phyloP scores from a whole-genome alignment of 2,888 invertebrate species.

The Xiphydria camelus region DNA sequence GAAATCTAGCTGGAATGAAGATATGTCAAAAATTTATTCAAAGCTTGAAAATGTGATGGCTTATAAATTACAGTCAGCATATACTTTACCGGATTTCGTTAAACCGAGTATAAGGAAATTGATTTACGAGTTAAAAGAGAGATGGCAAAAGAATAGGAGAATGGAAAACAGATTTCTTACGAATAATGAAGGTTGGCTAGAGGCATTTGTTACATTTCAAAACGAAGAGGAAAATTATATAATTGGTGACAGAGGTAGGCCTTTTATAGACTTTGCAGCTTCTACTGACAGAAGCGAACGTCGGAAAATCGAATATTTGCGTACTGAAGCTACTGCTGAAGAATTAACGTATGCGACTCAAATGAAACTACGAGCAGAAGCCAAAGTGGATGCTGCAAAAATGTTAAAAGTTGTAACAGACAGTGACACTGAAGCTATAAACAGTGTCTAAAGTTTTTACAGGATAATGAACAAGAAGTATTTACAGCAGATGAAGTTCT shows the following conservation, averaged over 20 bases:
- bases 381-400: conserved; percentile 24
- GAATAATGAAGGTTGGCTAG: no score
- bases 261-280: conserved; percentile 17
- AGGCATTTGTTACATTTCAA: no score
- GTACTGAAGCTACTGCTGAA: conserved; percentile 10
- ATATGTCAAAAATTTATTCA: no score
- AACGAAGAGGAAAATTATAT: no score
- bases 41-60: no score
- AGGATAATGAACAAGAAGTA: conserved; percentile 8
- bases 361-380: conserved; percentile 24
- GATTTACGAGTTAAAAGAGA: no score
- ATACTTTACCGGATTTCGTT: no score
- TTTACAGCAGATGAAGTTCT: conserved; percentile 14
- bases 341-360: conserved; percentile 22
- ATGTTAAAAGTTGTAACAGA: conserved; percentile 20
- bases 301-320: conserved; percentile 17
- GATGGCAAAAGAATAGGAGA: no score
- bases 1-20: no score
- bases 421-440: conserved; percentile 21
- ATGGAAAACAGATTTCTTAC: no score
- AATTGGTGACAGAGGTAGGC: conserved; percentile 24
- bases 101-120: no score
- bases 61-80: no score
- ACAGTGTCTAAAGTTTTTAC: conserved; percentile 18
- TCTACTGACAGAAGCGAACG: conserved; percentile 26